These are phyloP conservation scores for Spodoptera exigua DNA, from an alignment of 2,888 invertebrate genomes.

Conservation along the genomic window DNA sequence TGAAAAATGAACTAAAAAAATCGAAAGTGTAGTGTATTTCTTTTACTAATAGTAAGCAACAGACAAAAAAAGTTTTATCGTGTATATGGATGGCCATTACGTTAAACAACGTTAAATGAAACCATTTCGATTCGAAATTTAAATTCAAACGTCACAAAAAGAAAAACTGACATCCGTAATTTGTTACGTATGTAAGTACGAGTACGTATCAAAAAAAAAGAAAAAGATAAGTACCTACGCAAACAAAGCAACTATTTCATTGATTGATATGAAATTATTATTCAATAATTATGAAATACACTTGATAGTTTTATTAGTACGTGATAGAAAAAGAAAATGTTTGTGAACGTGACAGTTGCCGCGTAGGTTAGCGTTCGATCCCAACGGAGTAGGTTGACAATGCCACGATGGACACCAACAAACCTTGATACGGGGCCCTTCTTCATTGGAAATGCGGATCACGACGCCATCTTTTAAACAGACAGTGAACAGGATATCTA, in stretches of 20 bases:
- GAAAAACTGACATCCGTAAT: too few species aligned
- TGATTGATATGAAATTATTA: conserved; percentile 47
- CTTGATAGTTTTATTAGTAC: conserved; percentile 46
- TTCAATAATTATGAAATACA: conserved; percentile 52
- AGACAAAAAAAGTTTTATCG: too few species aligned
- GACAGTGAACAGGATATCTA: conserved; percentile 21
- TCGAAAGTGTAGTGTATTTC: too few species aligned
- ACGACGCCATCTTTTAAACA: conserved; percentile 26
- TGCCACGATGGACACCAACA: conserved; percentile 23
- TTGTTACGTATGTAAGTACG: too few species aligned
- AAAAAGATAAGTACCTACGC: neutral
- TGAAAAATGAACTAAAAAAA: too few species aligned
- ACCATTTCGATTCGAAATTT: too few species aligned
- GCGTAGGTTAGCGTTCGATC: conserved; percentile 32
- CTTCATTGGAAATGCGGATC: conserved; percentile 46
- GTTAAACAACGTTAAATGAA: too few species aligned
- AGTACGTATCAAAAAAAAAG: neutral
- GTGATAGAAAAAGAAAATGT: conserved; percentile 45
- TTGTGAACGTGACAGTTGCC: conserved; percentile 40
- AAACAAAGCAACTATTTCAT: neutral
- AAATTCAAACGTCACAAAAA: too few species aligned
- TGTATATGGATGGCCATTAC: too few species aligned
- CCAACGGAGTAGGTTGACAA: conserved; percentile 21
- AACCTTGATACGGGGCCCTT: conserved; percentile 34
- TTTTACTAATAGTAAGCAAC: too few species aligned